phyloP scores from a whole-genome alignment of 2,888 invertebrate genomes.

The Thelaira solivaga region DNA sequence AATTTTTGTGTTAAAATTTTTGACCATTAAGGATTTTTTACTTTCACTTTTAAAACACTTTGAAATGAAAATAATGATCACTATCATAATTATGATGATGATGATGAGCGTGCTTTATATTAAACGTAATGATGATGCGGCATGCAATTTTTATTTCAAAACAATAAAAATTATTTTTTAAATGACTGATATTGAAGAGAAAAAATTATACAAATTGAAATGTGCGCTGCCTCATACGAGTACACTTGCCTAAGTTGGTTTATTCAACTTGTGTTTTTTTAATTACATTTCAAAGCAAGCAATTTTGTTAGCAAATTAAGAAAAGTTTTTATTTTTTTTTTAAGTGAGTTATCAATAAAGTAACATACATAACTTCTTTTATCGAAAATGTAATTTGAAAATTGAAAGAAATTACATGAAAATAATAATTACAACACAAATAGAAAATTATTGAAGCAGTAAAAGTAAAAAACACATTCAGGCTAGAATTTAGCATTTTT shows the following conservation, averaged over 20 bases:
- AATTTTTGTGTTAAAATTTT: background rate
- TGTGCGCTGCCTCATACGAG: background rate
- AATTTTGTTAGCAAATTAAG: background rate
- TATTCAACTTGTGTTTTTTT: conserved; percentile 10
- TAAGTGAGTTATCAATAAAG: too few species aligned
- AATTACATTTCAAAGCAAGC: background rate
- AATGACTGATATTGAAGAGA: conserved; percentile 13
- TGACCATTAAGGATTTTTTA: conserved; percentile 54
- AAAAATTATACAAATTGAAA: background rate
- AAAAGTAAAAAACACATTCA: too few species aligned
- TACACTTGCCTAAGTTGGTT: conserved; percentile 14
- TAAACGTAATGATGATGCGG: conserved; percentile 14
- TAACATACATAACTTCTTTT: too few species aligned
- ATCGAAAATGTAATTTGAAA: too few species aligned
- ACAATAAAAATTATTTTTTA: background rate
- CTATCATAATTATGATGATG: background rate
- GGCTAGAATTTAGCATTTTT: too few species aligned
- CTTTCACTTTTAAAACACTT: conserved; percentile 49
- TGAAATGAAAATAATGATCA: background rate
- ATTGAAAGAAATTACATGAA: too few species aligned
- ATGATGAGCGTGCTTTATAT: background rate
- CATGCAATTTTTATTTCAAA: conserved; percentile 19
- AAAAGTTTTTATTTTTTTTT: background rate
- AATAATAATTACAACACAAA: background rate
- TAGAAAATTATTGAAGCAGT: conserved; percentile 7